These are phyloP conservation scores for Papilio dardanus DNA, from an alignment of 1,140 invertebrate species.

Conservation along the genomic window DNA sequence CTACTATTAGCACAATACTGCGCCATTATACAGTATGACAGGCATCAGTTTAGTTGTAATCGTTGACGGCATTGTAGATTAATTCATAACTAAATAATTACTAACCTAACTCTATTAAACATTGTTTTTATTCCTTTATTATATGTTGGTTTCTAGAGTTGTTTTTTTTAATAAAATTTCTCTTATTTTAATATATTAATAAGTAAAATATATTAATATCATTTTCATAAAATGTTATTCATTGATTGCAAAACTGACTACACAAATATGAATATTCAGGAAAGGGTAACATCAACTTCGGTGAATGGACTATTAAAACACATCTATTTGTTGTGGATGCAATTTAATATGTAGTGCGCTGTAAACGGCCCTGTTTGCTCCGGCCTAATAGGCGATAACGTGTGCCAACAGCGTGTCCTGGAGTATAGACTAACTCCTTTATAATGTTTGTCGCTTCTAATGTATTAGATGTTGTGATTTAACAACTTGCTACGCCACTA, in stretches of 20 bases:
- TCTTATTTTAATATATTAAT: neutral
- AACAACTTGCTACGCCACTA: neutral
- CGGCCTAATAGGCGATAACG: constrained; percentile 36
- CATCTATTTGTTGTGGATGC: constrained; percentile 31
- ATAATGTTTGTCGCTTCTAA: neutral
- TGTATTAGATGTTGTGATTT: neutral
- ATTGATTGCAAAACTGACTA: neutral
- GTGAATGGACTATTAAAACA: constrained; percentile 24
- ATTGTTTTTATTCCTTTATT: too few relatives aligned
- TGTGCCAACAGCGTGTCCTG: constrained; percentile 33
- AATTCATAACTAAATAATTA: too few relatives aligned
- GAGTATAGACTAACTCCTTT: constrained; percentile 28
- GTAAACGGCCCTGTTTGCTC: constrained; percentile 35
- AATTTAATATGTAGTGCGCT: constrained; percentile 28
- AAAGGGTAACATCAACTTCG: neutral
- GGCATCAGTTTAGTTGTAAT: neutral
- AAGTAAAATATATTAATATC: too few relatives aligned
- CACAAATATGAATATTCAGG: neutral
- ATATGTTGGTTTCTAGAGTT: too few relatives aligned
- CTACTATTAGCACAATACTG: neutral
- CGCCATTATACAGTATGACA: neutral
- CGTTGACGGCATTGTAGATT: neutral
- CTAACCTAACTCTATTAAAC: too few relatives aligned
- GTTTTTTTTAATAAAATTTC: too few relatives aligned
- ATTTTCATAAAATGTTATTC: neutral